Conservation (phyloP, 2,797 vertebrate genomes). For the Poeciliopsis infans region DNA sequence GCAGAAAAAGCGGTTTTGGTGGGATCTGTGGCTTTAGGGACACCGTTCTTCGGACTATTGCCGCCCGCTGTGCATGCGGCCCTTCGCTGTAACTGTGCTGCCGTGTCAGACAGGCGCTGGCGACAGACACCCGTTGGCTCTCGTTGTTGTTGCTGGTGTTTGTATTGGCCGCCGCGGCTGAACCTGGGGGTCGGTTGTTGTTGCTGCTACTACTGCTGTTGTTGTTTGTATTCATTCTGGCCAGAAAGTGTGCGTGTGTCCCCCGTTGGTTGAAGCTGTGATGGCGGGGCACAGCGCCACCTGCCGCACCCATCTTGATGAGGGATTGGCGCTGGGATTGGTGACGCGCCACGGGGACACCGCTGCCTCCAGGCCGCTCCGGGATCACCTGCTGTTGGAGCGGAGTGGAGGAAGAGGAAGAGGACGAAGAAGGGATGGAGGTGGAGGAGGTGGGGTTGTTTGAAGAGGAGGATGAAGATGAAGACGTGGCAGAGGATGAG, state of each 20-base stretch:
- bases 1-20: conserved; percentile 76
- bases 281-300: conserved; percentile 69
- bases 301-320: conserved; percentile 73
- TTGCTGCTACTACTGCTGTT: conserved; percentile 71
- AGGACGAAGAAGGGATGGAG: conserved; percentile 55
- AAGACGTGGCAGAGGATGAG: conserved; percentile 39
- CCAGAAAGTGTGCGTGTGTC: conserved; percentile 68
- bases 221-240: conserved; percentile 80
- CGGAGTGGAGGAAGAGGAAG: conserved; percentile 59
- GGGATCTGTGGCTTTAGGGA: conserved; percentile 81
- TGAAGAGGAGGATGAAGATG: conserved; percentile 53
- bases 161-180: accelerated
- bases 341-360: conserved; percentile 39
- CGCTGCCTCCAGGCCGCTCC: conserved; percentile 28
- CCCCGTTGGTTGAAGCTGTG: conserved; percentile 78
- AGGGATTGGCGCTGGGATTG: conserved; percentile 78
- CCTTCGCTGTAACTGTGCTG: conserved; percentile 84
- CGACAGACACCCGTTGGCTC: conserved; percentile 24
- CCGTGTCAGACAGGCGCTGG: conserved; percentile 75
- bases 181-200: conserved; percentile 44
- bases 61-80: conserved; percentile 62
- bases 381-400: conserved; percentile 63
- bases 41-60: conserved; percentile 76
- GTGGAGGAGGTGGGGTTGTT: conserved; percentile 67
- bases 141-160: conserved; percentile 3